Conservation (phyloP, 2,113 vertebrate genomes). For the Sorex araneus region DNA sequence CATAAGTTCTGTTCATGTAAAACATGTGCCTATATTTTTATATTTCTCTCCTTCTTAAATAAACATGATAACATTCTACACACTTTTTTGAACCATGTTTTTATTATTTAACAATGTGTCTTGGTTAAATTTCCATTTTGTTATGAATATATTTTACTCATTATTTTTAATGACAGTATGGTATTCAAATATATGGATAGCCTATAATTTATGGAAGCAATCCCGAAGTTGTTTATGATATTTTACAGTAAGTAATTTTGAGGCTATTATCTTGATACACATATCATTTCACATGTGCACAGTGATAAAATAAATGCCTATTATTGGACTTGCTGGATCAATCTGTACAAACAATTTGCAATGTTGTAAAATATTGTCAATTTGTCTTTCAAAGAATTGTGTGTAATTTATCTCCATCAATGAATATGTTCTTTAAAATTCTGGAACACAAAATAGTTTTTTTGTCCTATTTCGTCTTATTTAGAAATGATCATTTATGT, state of each 20-base stretch:
- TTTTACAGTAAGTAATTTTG: constrained; percentile 48
- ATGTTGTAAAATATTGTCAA: constrained; percentile 50
- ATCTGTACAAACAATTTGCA: constrained; percentile 12
- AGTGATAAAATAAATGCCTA: background rate
- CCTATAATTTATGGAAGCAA: constrained; percentile 56
- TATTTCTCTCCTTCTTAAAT: constrained; percentile 4
- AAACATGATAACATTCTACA: constrained; percentile 19
- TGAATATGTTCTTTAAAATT: constrained; percentile 14
- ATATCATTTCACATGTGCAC: background rate
- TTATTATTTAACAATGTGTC: constrained; percentile 54
- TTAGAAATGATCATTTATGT: constrained; percentile 51
- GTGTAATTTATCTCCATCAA: constrained; percentile 17
- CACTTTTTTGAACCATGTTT: constrained; percentile 54
- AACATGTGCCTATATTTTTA: constrained; percentile 31
- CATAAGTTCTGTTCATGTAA: background rate
- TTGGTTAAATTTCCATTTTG: constrained; percentile 38
- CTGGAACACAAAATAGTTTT: constrained; percentile 2
- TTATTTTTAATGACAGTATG: constrained; percentile 61
- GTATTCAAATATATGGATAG: constrained; percentile 58
- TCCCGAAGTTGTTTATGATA: constrained; percentile 2
- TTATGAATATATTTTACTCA: constrained; percentile 43
- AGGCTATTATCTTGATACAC: constrained; percentile 41
- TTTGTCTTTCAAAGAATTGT: constrained; percentile 9
- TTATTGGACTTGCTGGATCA: constrained; percentile 43
- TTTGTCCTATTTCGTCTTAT: constrained; percentile 32